Base-by-base conservation (phyloP, 92 coral and sea anemone species). In the Bergia sp. region DNA sequence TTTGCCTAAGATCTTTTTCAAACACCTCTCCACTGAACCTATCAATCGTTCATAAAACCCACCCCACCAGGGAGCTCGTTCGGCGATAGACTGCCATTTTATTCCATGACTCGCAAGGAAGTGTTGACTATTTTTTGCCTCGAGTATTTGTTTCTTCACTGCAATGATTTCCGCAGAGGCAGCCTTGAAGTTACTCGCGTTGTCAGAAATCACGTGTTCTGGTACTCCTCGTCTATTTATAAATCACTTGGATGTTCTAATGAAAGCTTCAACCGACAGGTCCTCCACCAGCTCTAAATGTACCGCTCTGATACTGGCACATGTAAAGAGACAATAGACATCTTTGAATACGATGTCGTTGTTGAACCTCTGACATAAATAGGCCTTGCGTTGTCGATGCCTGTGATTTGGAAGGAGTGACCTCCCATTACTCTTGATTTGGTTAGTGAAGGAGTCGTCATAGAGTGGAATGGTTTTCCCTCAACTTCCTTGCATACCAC, bases 21-120 rank as follows among this genome's bases (percentile, higher is more conserved):
- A 49, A 10, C 55, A 49, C 7, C 55, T 49, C 55, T 49, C 7
- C 2, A 79, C 78, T 5, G 79, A 49, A 38, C 89, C 92, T 2
- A 90, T 47, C 15, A 90, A 42, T 78, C 92, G 71, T 66, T 90
- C 89, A 65, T 90, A 90, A 20, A 82, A 89, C 53, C 53, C 53
- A 47, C 53, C 53, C 53, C 53, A 47, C 53, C 29, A 29, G 29
- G 29, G 29, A 29, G 29, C 29, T 29, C 29, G 29, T 29, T 29
- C 29, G 29, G 29, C 53, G 53, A 47, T 47, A 47, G 8, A 47
- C 53, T 47, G 53, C 53, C 53, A 47, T 47, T 47, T 47, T 47
- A 47, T 47, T 47, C 53, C 53, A 4, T 79, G 82, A 36, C 37
- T 79, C n/a, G 82, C 82, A 20, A 79, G 82, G 58, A 79, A 79